phyloP scores from a whole-genome alignment of 2,113 vertebrate genomes.

The Megalops atlanticus region DNA sequence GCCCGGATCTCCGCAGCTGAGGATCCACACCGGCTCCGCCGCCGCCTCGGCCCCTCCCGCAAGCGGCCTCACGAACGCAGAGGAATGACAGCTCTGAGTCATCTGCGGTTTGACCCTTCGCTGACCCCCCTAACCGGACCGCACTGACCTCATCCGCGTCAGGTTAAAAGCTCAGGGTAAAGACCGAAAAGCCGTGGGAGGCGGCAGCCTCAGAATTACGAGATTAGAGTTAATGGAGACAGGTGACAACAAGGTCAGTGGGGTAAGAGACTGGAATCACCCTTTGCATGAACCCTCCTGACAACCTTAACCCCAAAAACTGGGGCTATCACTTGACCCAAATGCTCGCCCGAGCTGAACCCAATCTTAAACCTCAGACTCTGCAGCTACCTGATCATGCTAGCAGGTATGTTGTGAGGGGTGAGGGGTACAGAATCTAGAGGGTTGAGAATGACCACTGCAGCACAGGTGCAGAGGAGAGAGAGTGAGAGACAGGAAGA shows the following conservation, averaged over 20 bases:
- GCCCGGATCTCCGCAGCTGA: conserved; percentile 47
- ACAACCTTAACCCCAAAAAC: not conserved
- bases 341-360: not conserved
- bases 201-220: not conserved
- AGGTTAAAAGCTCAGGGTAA: not conserved
- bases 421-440: not conserved
- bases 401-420: not conserved
- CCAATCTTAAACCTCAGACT: conserved; percentile 25
- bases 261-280: conserved; percentile 21
- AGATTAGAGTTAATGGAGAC: not conserved
- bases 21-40: conserved; percentile 41
- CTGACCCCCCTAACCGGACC: not conserved
- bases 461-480: not conserved
- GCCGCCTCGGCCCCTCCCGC: not conserved
- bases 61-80: not conserved
- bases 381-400: not conserved
- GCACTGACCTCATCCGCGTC: not conserved
- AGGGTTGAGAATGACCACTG: not conserved
- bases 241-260: conserved; percentile 39
- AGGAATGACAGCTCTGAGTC: not conserved
- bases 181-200: not conserved
- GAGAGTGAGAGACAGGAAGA: not conserved
- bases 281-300: conserved; percentile 21
- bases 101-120: not conserved
- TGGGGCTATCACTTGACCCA: not conserved